Conservation (phyloP, 2,797 vertebrate species). For the Pteropus rufus region DNA sequence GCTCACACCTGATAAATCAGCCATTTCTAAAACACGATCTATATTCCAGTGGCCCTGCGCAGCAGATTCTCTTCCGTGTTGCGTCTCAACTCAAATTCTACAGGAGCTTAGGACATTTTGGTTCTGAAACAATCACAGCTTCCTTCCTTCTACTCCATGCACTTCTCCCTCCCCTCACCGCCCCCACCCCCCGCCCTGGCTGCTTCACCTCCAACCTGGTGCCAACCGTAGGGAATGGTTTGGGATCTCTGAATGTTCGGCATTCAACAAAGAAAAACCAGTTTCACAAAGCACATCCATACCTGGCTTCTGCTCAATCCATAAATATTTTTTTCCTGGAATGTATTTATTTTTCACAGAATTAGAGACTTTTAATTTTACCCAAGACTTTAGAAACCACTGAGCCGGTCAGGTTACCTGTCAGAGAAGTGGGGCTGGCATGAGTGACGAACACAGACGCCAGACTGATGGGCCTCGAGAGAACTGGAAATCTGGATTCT, state of each 20-base stretch:
- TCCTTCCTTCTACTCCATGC: background rate
- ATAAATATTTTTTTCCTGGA: background rate
- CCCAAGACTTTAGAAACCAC: background rate
- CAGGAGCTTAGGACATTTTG: background rate
- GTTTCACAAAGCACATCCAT: background rate
- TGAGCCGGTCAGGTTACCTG: background rate
- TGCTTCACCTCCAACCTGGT: background rate
- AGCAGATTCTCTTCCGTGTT: fast-evolving
- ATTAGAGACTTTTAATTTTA: background rate
- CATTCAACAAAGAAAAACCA: fast-evolving
- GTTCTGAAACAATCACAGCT: background rate
- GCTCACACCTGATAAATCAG: background rate
- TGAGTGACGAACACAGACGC: background rate
- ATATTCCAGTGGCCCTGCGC: fast-evolving
- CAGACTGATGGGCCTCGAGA: fast-evolving
- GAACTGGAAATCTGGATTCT: background rate
- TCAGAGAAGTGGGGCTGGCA: background rate
- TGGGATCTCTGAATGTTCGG: background rate
- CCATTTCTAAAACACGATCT: slow-evolving; percentile 43
- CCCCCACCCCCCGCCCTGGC: no score
- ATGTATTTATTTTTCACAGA: background rate
- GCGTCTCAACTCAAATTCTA: background rate
- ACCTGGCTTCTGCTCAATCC: background rate
- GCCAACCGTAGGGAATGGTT: background rate
- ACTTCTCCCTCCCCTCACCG: background rate